These are phyloP conservation scores for Thecocarcelia acutangulata DNA, from an alignment of 2,888 invertebrate genomes.

Conservation along the genomic window DNA sequence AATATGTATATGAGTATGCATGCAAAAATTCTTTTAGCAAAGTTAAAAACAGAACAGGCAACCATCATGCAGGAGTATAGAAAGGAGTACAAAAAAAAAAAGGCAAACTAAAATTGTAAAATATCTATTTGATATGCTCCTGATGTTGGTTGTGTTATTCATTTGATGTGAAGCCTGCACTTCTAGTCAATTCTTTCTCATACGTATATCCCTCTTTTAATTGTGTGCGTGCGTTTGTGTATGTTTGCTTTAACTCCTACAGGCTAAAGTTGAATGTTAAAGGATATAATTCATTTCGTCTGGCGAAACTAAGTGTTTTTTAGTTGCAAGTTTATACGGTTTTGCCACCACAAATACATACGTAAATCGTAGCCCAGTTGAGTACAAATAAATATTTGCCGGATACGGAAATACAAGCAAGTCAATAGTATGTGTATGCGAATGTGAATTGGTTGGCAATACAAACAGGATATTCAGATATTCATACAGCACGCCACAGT, in stretches of 20 bases:
- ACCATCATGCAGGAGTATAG: not conserved
- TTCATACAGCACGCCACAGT: not conserved
- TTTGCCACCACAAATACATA: slow-evolving; percentile 4
- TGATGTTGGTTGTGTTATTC: slow-evolving; percentile 43
- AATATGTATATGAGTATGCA: slow-evolving; percentile 13
- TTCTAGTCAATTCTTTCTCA: slow-evolving; percentile 48
- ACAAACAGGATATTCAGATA: slow-evolving; percentile 42
- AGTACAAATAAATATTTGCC: slow-evolving; percentile 27
- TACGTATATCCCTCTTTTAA: slow-evolving; percentile 1
- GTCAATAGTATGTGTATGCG: slow-evolving; percentile 28
- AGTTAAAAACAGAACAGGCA: slow-evolving; percentile 21
- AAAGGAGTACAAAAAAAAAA: slow-evolving; percentile 12
- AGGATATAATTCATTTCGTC: slow-evolving; percentile 70
- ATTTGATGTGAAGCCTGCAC: slow-evolving; percentile 28
- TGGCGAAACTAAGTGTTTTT: slow-evolving; percentile 57
- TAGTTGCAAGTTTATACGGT: slow-evolving; percentile 36
- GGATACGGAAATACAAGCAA: slow-evolving; percentile 43
- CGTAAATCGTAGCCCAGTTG: slow-evolving; percentile 38
- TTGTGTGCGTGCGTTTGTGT: not conserved
- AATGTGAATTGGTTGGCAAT: slow-evolving; percentile 8
- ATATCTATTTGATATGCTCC: slow-evolving; percentile 54
- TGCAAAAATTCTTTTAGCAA: not conserved
- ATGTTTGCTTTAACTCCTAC: slow-evolving; percentile 34
- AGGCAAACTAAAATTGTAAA: slow-evolving; percentile 41
- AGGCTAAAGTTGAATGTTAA: slow-evolving; percentile 70